These are phyloP conservation scores for Drosophila nikananu DNA, from an alignment of 1,140 invertebrate species.

Conservation along the genomic window DNA sequence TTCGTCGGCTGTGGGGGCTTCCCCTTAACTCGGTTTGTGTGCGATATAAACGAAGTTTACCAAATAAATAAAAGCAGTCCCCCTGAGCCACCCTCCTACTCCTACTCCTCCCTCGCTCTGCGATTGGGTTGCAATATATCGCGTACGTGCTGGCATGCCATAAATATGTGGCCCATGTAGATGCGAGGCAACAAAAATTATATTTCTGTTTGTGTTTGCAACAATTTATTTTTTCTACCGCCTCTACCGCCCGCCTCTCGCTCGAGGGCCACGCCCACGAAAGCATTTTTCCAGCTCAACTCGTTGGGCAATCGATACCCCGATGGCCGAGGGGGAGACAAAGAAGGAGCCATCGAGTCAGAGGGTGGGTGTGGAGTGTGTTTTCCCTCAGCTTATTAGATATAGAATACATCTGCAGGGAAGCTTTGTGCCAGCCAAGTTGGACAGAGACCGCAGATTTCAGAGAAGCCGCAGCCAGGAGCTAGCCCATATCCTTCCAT, in stretches of 20 bases:
- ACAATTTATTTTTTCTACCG: constrained; percentile 68
- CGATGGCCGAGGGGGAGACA: constrained; percentile 24
- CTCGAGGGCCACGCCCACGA: constrained; percentile 31
- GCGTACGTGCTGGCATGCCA: constrained; percentile 83
- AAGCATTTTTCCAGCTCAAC: constrained; percentile 56
- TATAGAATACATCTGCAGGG: constrained; percentile 1
- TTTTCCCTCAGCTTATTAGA: constrained; percentile 35
- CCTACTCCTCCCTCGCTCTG: background rate
- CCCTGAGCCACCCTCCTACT: background rate
- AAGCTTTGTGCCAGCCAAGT: constrained; percentile 20
- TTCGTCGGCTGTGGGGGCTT: constrained; percentile 18
- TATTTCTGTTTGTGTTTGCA: constrained; percentile 83
- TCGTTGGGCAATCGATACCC: constrained; percentile 43
- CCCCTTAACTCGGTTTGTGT: constrained; percentile 38
- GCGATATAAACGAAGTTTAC: constrained; percentile 78
- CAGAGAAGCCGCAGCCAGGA: constrained; percentile 3
- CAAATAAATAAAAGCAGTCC: constrained; percentile 74
- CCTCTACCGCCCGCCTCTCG: constrained; percentile 20
- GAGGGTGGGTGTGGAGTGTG: background rate
- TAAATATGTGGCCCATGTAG: constrained; percentile 74
- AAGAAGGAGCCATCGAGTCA: constrained; percentile 31
- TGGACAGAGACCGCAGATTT: constrained; percentile 31
- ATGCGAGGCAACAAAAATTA: constrained; percentile 75
- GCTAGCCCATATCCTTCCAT: constrained; percentile 45
- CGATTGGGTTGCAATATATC: constrained; percentile 82